Conservation (phyloP, 2,113 vertebrate species). For the Dolichallabes microphthalmus region DNA sequence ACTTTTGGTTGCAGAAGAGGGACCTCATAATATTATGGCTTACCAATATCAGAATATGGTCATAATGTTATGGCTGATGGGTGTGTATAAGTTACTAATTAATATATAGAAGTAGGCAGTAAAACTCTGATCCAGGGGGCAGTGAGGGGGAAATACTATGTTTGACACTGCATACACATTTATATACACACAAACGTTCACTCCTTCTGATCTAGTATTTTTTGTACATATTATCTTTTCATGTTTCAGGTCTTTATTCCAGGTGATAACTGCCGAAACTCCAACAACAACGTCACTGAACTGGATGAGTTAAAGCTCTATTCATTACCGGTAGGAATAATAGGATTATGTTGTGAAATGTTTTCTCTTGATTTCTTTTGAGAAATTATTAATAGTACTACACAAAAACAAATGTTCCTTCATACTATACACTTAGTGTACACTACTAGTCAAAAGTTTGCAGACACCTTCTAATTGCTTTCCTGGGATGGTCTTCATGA, state of each 20-base stretch:
- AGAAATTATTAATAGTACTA: background rate
- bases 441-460: background rate
- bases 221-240: background rate
- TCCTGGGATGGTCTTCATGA: no score
- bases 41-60: no score
- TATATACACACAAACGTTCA: background rate
- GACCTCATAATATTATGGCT: no score
- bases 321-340: conserved; percentile 74
- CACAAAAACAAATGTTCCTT: background rate
- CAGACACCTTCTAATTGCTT: no score
- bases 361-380: background rate
- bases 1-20: no score
- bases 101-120: no score
- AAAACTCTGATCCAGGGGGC: no score
- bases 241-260: conserved; percentile 73
- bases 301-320: conserved; percentile 71
- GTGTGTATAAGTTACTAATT: no score
- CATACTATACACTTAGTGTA: background rate
- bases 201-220: background rate
- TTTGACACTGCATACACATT: no score
- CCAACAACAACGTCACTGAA: conserved; percentile 55
- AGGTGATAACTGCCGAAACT: conserved; percentile 60
- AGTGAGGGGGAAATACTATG: no score
- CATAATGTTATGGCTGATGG: no score
- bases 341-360: background rate